Evolutionary conservation across 2,888 invertebrate species (phyloP).

Genomic region (Caenorhabditis imperialis): DNA sequence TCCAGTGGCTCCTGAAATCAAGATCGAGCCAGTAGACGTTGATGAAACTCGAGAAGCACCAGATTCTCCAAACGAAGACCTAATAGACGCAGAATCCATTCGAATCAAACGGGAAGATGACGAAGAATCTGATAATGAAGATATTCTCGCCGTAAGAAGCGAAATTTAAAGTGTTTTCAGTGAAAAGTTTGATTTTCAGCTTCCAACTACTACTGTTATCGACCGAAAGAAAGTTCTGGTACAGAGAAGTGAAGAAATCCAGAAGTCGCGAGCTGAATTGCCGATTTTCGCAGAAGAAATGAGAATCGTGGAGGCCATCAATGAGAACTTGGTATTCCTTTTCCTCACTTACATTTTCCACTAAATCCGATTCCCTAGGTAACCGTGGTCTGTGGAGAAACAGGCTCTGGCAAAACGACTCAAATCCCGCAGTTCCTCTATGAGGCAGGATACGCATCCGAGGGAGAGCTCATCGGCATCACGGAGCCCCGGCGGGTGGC

Average conservation of each 20-base stretch:
- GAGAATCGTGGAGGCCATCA: conserved; percentile 91
- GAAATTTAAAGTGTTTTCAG: no score
- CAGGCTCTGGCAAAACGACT: conserved; percentile 97
- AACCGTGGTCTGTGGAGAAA: conserved; percentile 88
- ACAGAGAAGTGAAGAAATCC: conserved; percentile 52
- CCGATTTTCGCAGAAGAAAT: conserved; percentile 88
- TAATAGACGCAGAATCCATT: background rate
- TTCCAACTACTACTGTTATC: conserved; percentile 44
- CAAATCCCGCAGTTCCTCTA: conserved; percentile 98
- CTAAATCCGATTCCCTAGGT: conserved; percentile 80
- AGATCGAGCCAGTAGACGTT: conserved; percentile 22
- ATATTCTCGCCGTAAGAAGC: conserved; percentile 48
- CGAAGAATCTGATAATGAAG: conserved; percentile 48
- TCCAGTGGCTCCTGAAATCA: conserved; percentile 31
- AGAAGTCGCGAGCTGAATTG: conserved; percentile 79
- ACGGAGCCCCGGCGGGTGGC: conserved; percentile 98
- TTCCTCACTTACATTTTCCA: background rate
- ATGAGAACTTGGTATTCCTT: conserved; percentile 84
- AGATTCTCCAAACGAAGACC: background rate
- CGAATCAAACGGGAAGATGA: conserved; percentile 32
- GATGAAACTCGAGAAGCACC: background rate
- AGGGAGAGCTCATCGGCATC: conserved; percentile 64
- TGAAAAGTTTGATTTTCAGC: conserved; percentile 18
- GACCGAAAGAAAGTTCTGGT: conserved; percentile 50
- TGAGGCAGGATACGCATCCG: conserved; percentile 88